These are phyloP conservation scores for Gorsachius goisagi DNA, from an alignment of 2,113 vertebrate genomes.

Conservation along the genomic window DNA sequence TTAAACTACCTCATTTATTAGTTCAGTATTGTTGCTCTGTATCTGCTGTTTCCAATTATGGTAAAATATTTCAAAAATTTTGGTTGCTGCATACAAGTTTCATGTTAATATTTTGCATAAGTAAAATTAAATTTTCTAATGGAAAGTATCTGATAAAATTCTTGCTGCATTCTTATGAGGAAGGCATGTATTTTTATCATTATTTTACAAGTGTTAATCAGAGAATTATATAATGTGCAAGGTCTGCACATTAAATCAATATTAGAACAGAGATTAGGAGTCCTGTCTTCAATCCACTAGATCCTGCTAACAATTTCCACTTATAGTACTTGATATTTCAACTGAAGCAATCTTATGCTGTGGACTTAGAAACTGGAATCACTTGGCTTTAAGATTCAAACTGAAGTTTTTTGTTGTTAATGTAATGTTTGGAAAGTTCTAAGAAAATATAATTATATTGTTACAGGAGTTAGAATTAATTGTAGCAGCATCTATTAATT, in stretches of 20 bases:
- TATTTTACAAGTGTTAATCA: neutral
- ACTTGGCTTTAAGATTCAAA: neutral
- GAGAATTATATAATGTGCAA: neutral
- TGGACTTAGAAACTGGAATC: neutral
- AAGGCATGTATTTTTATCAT: neutral
- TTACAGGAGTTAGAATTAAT: neutral
- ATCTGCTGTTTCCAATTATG: neutral
- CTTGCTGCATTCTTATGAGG: neutral
- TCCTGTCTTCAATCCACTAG: neutral
- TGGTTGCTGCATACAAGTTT: neutral
- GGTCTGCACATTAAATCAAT: neutral
- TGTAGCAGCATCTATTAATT: neutral
- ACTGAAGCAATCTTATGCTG: neutral
- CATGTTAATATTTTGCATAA: neutral
- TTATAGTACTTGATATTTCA: neutral
- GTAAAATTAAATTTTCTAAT: neutral
- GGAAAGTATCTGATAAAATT: neutral
- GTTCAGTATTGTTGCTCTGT: neutral
- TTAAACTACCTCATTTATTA: neutral
- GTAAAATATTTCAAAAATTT: neutral
- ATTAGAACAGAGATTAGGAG: neutral
- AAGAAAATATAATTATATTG: neutral
- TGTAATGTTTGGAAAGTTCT: neutral
- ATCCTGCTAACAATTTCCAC: neutral
- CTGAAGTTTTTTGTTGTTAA: neutral